These are phyloP conservation scores for Trinorchestia longiramus DNA, from an alignment of 1,140 invertebrate species.

Conservation along the genomic window DNA sequence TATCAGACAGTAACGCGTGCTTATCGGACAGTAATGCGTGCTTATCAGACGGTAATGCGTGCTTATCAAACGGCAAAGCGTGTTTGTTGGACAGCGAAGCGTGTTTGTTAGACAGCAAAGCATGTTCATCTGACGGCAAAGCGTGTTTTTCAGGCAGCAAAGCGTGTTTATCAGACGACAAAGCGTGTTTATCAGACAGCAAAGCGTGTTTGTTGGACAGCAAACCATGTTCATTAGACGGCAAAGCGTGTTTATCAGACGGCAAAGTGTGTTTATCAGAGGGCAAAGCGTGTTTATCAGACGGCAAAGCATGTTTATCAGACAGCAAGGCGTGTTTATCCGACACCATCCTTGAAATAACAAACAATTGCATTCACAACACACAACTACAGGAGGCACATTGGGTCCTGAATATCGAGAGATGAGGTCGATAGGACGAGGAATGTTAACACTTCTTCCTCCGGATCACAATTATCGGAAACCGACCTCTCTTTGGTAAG, in stretches of 20 bases:
- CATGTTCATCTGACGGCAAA: no score
- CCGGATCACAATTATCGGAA: conserved; percentile 13
- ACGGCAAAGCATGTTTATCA: not conserved
- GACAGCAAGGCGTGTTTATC: not conserved
- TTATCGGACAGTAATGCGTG: no score
- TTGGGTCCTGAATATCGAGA: not conserved
- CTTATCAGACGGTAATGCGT: no score
- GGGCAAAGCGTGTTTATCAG: not conserved
- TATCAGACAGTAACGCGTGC: no score
- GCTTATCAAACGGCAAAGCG: no score
- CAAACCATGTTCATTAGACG: not conserved
- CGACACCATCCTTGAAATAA: not conserved
- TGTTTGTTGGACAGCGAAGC: no score
- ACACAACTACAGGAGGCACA: not conserved
- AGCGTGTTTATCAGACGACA: no score
- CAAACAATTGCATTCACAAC: not conserved
- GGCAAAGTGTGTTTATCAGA: not conserved
- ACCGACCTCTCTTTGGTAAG: not conserved
- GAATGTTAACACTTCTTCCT: not conserved
- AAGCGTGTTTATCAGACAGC: no score
- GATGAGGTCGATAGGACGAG: not conserved
- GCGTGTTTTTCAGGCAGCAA: no score
- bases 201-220: no score
- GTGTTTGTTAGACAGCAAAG: no score
- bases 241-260: not conserved